These are phyloP conservation scores for Amblyopsis rosae DNA, from an alignment of 2,113 vertebrate genomes.

Conservation along the genomic window DNA sequence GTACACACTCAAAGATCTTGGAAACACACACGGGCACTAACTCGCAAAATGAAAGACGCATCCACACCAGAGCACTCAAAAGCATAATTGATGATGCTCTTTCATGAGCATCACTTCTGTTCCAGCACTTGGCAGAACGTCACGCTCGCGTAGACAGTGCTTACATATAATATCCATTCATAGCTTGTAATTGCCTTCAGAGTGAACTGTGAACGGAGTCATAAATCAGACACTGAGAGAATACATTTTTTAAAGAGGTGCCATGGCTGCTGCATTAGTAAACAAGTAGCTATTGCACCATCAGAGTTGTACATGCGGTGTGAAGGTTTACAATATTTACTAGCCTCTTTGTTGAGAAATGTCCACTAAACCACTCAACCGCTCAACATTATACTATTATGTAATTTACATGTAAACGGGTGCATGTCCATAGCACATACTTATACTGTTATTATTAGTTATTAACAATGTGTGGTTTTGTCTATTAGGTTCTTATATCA, in stretches of 20 bases:
- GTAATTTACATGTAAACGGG: slow-evolving; percentile 22
- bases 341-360: slow-evolving; percentile 8
- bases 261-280: slow-evolving; percentile 51
- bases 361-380: background rate
- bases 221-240: slow-evolving; percentile 66
- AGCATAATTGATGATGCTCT: slow-evolving; percentile 68
- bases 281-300: slow-evolving; percentile 62
- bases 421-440: background rate
- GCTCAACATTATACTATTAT: slow-evolving; percentile 8
- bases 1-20: slow-evolving; percentile 13
- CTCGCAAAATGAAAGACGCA: slow-evolving; percentile 32
- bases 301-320: background rate
- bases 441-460: too few species aligned
- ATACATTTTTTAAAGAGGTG: slow-evolving; percentile 46
- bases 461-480: too few species aligned
- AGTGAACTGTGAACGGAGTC: slow-evolving; percentile 61
- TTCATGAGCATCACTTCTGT: slow-evolving; percentile 61
- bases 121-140: slow-evolving; percentile 63
- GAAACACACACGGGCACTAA: background rate
- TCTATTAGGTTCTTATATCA: too few species aligned
- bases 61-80: slow-evolving; percentile 53
- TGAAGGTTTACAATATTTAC: background rate
- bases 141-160: slow-evolving; percentile 50
- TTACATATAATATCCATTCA: slow-evolving; percentile 72
- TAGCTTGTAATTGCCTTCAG: slow-evolving; percentile 73